These are phyloP conservation scores for Pelochelys cantorii DNA, from an alignment of 2,797 vertebrate species.

Conservation along the genomic window DNA sequence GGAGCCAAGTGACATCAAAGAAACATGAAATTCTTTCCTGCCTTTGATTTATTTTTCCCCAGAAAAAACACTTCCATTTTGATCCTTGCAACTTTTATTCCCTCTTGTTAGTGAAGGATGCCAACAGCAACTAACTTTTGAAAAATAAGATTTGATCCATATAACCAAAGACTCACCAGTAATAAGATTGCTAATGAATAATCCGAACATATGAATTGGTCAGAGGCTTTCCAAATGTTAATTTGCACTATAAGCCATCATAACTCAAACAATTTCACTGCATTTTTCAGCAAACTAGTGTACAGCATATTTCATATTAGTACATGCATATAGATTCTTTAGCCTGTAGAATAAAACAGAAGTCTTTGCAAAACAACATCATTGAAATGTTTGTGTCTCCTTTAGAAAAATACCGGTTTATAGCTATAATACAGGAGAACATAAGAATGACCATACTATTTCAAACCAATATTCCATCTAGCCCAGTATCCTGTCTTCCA, in stretches of 20 bases:
- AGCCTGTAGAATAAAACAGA: neutral
- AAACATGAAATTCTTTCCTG: constrained; percentile 9
- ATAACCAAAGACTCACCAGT: neutral
- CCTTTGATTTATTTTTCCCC: constrained; percentile 40
- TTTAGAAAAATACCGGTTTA: neutral
- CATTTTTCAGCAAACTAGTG: neutral
- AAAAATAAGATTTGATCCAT: neutral
- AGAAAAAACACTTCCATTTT: neutral
- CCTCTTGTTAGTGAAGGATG: constrained; percentile 14
- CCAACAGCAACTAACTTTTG: neutral
- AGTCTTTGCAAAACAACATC: neutral
- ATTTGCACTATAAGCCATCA: neutral
- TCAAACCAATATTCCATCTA: too few relatives aligned
- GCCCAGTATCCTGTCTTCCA: too few relatives aligned
- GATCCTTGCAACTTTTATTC: neutral
- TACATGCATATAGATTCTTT: neutral
- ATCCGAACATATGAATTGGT: neutral
- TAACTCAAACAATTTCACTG: neutral
- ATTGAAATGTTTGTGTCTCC: neutral
- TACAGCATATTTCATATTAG: neutral
- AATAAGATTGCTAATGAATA: neutral
- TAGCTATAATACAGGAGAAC: neutral
- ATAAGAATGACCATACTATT: too few relatives aligned
- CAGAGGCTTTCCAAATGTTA: neutral
- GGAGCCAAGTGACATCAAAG: constrained; percentile 44